Evolutionary conservation across 2,888 invertebrate species (phyloP).

Genomic region (Lasioglossum marginatum): DNA sequence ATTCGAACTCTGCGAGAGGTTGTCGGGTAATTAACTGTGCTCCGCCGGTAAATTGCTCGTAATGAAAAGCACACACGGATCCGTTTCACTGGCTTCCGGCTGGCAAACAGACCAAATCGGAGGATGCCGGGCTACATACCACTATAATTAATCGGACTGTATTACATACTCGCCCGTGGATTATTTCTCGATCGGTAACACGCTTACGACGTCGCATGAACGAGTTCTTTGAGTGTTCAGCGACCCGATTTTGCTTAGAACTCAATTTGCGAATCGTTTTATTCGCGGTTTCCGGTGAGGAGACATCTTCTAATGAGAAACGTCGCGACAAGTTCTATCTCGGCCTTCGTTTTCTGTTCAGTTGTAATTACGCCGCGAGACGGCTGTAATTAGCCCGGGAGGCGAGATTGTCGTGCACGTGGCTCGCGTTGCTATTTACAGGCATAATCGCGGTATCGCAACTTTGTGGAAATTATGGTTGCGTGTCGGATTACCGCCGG

Average conservation of each 20-base stretch:
- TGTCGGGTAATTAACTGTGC: neutral
- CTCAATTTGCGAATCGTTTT: neutral
- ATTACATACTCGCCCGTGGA: neutral
- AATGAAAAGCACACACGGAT: conserved; percentile 6
- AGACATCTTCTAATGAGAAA: neutral
- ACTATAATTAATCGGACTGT: conserved; percentile 7
- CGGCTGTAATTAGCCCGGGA: neutral
- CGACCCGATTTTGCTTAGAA: neutral
- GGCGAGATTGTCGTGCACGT: neutral
- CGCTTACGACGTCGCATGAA: neutral
- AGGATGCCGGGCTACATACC: conserved; percentile 37
- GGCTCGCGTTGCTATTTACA: neutral
- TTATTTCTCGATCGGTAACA: neutral
- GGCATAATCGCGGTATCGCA: neutral
- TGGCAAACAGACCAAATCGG: conserved; percentile 62
- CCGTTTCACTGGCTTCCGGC: conserved; percentile 17
- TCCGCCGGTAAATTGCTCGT: conserved; percentile 1
- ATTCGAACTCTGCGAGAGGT: neutral
- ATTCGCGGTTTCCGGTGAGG: neutral
- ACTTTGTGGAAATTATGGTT: neutral
- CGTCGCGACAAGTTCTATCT: neutral
- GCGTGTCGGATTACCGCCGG: neutral
- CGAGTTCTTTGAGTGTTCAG: neutral
- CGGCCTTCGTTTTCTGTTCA: neutral
- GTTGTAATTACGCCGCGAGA: neutral